Percentiles rank a stretch among this genome's conserved stretches.
phyloP scores from a whole-genome alignment of 2,797 vertebrate genomes.

The Numenius phaeopus region DNA sequence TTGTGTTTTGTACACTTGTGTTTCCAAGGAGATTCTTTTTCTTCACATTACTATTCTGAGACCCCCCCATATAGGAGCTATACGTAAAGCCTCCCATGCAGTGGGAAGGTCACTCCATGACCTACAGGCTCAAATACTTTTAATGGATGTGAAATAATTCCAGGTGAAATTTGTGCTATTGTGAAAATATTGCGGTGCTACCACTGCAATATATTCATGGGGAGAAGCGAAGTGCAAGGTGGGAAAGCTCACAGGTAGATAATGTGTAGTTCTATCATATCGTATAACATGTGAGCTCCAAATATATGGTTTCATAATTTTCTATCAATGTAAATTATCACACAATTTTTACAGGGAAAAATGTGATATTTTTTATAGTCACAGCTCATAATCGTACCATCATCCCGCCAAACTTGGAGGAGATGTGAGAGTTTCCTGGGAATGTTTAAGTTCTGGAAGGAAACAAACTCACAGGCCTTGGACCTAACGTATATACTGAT shows the following conservation, averaged over 20 bases:
- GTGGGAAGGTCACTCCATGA: not conserved
- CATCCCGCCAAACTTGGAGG: not conserved
- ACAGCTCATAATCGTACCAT: not conserved
- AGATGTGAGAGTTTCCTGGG: not conserved
- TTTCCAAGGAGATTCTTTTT: not conserved
- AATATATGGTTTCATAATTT: not conserved
- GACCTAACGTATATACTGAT: rapidly evolving
- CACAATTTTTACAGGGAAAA: not conserved
- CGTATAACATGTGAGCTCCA: not conserved
- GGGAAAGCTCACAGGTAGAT: not conserved
- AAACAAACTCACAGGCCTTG: not conserved
- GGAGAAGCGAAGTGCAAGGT: not conserved
- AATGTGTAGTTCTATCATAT: not conserved
- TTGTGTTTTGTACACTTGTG: rapidly evolving
- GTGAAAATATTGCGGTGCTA: not conserved
- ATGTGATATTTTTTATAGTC: not conserved
- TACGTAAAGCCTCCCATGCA: not conserved
- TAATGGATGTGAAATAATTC: not conserved
- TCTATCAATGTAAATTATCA: not conserved
- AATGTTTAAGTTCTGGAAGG: not conserved
- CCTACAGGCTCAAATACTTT: not conserved
- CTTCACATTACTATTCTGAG: not conserved
- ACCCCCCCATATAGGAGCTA: not conserved
- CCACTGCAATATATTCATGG: not conserved
- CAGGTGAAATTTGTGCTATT: not conserved